Conservation (phyloP, 2,113 vertebrate genomes). For the Carassius carassius region DNA sequence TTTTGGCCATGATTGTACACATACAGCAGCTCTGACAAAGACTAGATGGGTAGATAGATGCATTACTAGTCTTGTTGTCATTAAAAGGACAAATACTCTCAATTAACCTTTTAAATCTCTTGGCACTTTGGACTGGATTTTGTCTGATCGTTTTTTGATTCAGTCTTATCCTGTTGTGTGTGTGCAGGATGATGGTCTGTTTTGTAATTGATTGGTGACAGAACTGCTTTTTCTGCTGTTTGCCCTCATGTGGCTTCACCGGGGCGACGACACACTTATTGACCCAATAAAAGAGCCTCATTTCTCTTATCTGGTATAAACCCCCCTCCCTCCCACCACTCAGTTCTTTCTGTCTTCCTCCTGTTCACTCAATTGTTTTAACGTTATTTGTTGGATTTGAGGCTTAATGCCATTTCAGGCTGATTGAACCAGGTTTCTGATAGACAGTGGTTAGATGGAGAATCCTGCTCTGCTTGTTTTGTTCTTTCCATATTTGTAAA, state of each 20-base stretch:
- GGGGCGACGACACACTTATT: slow-evolving; percentile 52
- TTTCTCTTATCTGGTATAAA: slow-evolving; percentile 42
- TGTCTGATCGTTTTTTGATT: slow-evolving; percentile 9
- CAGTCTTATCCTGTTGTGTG: slow-evolving; percentile 13
- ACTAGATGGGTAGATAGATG: not conserved
- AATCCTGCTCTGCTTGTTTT: slow-evolving; percentile 4
- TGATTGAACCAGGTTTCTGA: slow-evolving; percentile 19
- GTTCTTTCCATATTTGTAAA: slow-evolving; percentile 7
- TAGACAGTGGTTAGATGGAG: not conserved
- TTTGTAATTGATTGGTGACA: slow-evolving; percentile 29
- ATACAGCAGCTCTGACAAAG: slow-evolving; percentile 18
- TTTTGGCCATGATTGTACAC: not conserved
- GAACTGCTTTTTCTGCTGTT: slow-evolving; percentile 40
- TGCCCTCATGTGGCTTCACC: slow-evolving; percentile 37
- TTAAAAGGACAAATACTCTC: not conserved
- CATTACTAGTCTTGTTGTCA: not conserved
- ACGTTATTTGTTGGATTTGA: not conserved
- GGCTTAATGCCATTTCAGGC: not conserved
- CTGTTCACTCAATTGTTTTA: slow-evolving; percentile 27
- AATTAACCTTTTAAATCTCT: slow-evolving; percentile 10
- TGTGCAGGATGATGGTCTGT: slow-evolving; percentile 26
- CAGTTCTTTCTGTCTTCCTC: slow-evolving; percentile 35
- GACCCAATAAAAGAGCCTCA: slow-evolving; percentile 48
- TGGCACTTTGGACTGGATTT: slow-evolving; percentile 13
- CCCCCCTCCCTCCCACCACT: slow-evolving; percentile 5